These are phyloP conservation scores for Tetranychus cinnabarinus DNA, from an alignment of 1,140 invertebrate species.

Conservation along the genomic window DNA sequence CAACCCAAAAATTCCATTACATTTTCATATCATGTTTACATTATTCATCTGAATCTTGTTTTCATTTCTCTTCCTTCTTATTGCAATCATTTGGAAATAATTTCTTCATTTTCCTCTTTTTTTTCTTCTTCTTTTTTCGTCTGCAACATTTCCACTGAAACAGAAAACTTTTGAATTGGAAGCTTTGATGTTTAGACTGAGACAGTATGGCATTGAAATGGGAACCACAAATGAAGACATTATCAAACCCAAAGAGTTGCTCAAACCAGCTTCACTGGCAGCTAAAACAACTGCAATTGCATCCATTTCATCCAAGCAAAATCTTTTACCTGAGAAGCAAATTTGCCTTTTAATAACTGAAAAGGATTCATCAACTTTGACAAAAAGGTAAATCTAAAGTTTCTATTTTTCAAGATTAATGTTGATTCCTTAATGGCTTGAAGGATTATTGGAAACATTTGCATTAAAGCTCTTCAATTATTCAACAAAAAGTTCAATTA, in stretches of 20 bases:
- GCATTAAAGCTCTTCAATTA: too few species aligned
- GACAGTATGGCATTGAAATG: constrained; percentile 6
- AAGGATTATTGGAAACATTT: too few species aligned
- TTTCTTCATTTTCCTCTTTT: not conserved
- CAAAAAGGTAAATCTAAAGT: not conserved
- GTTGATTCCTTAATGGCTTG: too few species aligned
- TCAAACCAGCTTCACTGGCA: not conserved
- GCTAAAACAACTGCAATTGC: not conserved
- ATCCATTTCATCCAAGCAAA: not conserved
- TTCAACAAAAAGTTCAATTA: too few species aligned
- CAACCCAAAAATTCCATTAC: too few species aligned
- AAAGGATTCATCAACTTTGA: not conserved
- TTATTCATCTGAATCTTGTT: too few species aligned
- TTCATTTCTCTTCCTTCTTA: too few species aligned
- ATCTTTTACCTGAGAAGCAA: not conserved
- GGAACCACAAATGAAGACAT: not conserved
- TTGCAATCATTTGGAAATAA: too few species aligned
- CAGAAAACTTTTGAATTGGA: constrained; percentile 13
- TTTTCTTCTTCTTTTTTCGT: not conserved
- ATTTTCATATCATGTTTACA: too few species aligned
- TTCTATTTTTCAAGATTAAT: too few species aligned
- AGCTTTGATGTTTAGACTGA: constrained; percentile 8
- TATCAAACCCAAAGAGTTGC: not conserved
- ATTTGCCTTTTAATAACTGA: not conserved
- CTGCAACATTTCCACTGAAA: not conserved